phyloP scores from a whole-genome alignment of 53 echinoderm and acorn worm species.

The Antedon mediterranea region DNA sequence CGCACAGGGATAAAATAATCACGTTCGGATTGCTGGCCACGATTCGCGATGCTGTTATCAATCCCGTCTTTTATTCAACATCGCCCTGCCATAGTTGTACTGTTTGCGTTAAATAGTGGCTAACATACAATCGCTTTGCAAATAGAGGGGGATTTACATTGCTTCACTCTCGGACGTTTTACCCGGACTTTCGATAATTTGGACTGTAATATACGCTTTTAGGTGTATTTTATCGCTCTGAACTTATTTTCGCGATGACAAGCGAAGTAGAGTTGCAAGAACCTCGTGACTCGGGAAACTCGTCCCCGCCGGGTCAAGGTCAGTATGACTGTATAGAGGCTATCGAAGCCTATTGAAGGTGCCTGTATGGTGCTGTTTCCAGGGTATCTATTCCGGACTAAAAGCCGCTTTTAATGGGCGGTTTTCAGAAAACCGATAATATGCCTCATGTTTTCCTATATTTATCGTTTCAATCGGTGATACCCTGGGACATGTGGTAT shows the following conservation, averaged over 20 bases:
- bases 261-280: not conserved
- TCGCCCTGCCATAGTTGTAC: not conserved
- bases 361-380: not conserved
- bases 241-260: not conserved
- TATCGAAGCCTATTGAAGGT: not conserved
- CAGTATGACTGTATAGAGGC: not conserved
- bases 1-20: not conserved
- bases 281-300: conserved; percentile 1
- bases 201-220: not conserved
- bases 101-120: not conserved
- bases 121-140: not conserved
- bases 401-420: not conserved
- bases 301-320: not conserved
- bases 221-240: not conserved
- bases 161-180: not conserved
- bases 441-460: not conserved
- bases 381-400: not conserved
- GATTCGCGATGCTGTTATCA: not conserved
- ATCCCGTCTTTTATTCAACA: not conserved
- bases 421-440: not conserved
- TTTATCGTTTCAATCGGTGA: not conserved
- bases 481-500: no score
- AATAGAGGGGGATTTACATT: not conserved
- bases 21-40: not conserved
- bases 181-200: not conserved